Base-by-base conservation (phyloP, 2,888 invertebrate genomes). In the Calephelis perditalis region DNA sequence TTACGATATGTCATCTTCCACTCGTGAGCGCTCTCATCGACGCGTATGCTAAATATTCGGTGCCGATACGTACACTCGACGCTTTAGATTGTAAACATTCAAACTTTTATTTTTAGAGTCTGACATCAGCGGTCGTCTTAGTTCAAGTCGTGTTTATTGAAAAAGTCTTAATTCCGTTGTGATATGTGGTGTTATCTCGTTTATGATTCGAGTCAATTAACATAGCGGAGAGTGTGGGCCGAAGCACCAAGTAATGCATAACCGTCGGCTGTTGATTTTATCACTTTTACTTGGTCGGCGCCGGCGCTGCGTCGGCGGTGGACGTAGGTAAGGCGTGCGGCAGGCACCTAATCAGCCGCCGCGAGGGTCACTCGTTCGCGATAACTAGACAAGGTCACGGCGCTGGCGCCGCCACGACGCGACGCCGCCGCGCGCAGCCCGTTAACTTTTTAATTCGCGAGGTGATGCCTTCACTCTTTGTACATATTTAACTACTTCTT, bases 311-410 rank as follows among this genome's bases (percentile, higher is more conserved):
- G 62, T 63, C 63, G 62, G 63, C 61, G 67, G 62, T 63, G 62
- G 62, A 62, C 61, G 67, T 64, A 63, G 64, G 63, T 63, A 62
- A 63, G 63, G 65, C 63, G 59, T 62, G 65, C 63, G 63, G 59
- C 64, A 56, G 56, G 63, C 78, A 73, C 76, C 81, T 85, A 86
- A 85, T 86, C 82, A 82, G 81, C 69, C 71, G 75, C 68, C 65
- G 77, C 77, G 86, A 86, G 87, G 86, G 86, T 86, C 87, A 85
- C 73, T 76, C 81, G 82, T 74, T 78, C 76, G 83, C 85, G 87
- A 86, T 86, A 86, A 85, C 78, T 79, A 84, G 85, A 82, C 87
- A 89, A 88, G 89, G 89, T 87, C 89, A 82, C 79, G 84, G 78
- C 86, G 85, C 79, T 76, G 88, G 87, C 89, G 87, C 84, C 87